phyloP scores from a whole-genome alignment of 2,797 vertebrate genomes.

The Cephalopachus bancanus region DNA sequence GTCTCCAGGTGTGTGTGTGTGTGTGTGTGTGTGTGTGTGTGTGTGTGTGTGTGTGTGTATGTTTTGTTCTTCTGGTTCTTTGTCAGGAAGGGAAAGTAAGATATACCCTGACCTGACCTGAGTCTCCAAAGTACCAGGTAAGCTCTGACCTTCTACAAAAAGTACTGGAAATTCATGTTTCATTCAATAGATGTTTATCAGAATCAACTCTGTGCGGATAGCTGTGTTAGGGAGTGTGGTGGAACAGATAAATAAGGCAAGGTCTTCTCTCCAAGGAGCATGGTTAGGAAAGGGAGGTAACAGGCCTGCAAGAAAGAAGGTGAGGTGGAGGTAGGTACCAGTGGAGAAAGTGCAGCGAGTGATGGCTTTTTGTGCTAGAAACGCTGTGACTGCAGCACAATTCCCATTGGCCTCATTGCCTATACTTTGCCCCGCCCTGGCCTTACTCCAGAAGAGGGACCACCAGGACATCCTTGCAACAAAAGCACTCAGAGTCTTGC shows the following conservation, averaged over 20 bases:
- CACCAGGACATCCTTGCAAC: not conserved
- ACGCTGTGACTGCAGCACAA: not conserved
- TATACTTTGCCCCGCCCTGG: accelerated
- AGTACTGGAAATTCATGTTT: not conserved
- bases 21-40: not conserved
- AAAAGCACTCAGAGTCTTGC: not conserved
- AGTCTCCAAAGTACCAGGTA: not conserved
- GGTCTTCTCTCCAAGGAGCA: not conserved
- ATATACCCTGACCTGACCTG: slow-evolving; percentile 21
- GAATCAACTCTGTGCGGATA: not conserved
- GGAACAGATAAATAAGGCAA: not conserved
- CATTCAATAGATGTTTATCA: slow-evolving; percentile 51
- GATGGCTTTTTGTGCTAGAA: not conserved
- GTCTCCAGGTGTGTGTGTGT: not conserved
- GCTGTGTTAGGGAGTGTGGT: not conserved
- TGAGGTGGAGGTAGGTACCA: not conserved
- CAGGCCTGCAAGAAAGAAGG: not conserved
- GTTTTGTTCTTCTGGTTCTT: not conserved
- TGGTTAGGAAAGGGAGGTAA: not conserved
- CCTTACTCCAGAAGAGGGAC: not conserved
- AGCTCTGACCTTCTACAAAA: not conserved
- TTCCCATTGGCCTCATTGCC: not conserved
- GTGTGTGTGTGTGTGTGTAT: not conserved
- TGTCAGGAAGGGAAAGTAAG: slow-evolving; percentile 20
- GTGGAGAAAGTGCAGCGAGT: too few species aligned